phyloP scores from a whole-genome alignment of 1,140 invertebrate species.

The Teleogryllus occipitalis region DNA sequence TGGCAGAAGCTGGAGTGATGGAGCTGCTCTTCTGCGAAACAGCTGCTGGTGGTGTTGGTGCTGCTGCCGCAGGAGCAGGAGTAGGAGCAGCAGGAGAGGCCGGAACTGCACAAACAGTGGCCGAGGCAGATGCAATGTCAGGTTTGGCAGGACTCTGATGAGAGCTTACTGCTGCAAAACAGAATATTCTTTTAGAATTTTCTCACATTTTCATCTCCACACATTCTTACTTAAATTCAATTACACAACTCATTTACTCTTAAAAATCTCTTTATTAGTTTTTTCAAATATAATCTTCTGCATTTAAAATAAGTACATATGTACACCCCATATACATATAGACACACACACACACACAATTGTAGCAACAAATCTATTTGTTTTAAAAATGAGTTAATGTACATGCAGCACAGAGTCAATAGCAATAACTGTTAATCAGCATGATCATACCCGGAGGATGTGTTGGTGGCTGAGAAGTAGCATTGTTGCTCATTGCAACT shows the following conservation, averaged over 20 bases:
- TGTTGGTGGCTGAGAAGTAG: neutral
- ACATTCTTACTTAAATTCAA: too few species aligned
- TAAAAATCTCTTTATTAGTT: too few species aligned
- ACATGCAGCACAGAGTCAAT: too few species aligned
- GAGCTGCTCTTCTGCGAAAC: neutral
- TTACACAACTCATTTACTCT: too few species aligned
- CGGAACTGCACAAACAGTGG: neutral
- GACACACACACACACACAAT: too few species aligned
- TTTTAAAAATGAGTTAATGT: too few species aligned
- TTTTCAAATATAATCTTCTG: too few species aligned
- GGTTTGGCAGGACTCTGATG: slow-evolving; percentile 7
- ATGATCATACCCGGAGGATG: neutral
- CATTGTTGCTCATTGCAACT: neutral
- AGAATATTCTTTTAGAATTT: too few species aligned
- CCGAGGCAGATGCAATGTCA: neutral
- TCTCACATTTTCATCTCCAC: too few species aligned
- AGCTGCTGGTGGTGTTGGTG: slow-evolving; percentile 24
- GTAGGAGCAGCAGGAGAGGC: slow-evolving; percentile 17
- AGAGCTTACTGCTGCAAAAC: neutral
- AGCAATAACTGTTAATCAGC: neutral
- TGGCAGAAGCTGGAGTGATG: neutral
- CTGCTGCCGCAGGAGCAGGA: slow-evolving; percentile 30
- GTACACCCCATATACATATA: too few species aligned
- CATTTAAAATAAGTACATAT: too few species aligned
- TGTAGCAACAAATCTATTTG: too few species aligned